A percentile compares a stretch with the other conserved stretches of the same genome.
Evolutionary conservation across 2,113 vertebrate species (phyloP).

Genomic region (Uropsilus gracilis): DNA sequence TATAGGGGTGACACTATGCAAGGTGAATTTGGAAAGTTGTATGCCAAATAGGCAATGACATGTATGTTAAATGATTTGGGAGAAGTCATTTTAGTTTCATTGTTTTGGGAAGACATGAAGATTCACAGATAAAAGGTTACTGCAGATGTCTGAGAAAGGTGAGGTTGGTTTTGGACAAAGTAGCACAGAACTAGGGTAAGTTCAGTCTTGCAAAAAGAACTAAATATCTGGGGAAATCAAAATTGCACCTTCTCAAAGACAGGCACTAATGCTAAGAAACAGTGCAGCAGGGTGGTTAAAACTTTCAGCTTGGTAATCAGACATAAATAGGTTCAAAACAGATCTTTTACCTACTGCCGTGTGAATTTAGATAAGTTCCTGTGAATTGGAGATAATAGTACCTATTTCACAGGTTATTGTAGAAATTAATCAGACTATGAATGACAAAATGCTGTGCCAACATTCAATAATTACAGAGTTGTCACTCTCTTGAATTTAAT

Average conservation of each 20-base stretch:
- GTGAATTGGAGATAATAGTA: not conserved
- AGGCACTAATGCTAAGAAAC: not conserved
- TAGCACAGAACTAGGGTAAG: not conserved
- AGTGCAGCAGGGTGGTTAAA: not conserved
- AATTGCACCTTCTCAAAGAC: not conserved
- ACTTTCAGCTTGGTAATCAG: not conserved
- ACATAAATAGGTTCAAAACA: not conserved
- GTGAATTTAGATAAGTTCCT: not conserved
- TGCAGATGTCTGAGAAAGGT: not conserved
- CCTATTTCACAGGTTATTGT: not conserved
- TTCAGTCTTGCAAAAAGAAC: not conserved
- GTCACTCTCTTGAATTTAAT: constrained; percentile 6
- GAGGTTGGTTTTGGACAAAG: not conserved
- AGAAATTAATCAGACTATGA: not conserved
- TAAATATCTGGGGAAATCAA: not conserved
- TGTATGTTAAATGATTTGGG: not conserved
- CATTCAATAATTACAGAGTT: constrained; percentile 7
- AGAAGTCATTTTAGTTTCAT: not conserved
- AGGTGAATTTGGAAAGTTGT: not conserved
- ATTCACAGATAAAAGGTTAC: not conserved
- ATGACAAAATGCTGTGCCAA: not conserved
- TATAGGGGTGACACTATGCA: not conserved
- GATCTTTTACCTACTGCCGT: not conserved
- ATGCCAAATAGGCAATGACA: not conserved
- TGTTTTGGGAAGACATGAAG: not conserved